These are phyloP conservation scores for Petroica traversi DNA, from an alignment of 2,113 vertebrate genomes.

Conservation along the genomic window DNA sequence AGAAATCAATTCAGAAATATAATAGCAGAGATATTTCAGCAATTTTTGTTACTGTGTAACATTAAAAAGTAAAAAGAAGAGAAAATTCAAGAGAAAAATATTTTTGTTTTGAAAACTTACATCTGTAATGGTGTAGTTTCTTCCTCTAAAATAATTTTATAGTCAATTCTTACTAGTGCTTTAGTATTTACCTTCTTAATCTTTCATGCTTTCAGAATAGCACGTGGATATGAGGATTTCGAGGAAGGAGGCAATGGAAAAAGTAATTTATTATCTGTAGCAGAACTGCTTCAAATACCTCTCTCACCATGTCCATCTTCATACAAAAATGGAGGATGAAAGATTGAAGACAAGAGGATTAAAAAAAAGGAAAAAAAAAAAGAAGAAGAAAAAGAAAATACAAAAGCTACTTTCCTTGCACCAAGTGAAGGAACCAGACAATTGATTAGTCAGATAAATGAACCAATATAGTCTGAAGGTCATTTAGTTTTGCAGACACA, in stretches of 20 bases:
- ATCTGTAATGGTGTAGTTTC: neutral
- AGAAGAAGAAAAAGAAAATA: neutral
- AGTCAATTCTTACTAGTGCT: neutral
- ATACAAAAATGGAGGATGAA: neutral
- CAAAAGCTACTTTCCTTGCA: neutral
- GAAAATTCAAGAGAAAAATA: neutral
- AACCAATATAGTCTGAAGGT: neutral
- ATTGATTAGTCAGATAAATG: neutral
- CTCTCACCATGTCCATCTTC: neutral
- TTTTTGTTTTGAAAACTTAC: neutral
- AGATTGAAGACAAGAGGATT: neutral
- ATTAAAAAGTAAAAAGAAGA: too few relatives aligned
- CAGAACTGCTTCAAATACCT: neutral
- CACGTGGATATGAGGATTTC: neutral
- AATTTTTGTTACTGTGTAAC: neutral
- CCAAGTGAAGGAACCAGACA: neutral
- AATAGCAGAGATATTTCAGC: neutral
- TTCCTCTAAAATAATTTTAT: neutral
- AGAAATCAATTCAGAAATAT: neutral
- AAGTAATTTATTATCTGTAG: neutral
- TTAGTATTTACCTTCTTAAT: neutral
- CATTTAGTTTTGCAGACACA: neutral
- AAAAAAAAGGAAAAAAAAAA: neutral
- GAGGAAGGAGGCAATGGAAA: neutral
- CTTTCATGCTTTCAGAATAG: neutral